These are phyloP conservation scores for Drosophila orena DNA, from an alignment of 1,140 invertebrate genomes.

Conservation along the genomic window DNA sequence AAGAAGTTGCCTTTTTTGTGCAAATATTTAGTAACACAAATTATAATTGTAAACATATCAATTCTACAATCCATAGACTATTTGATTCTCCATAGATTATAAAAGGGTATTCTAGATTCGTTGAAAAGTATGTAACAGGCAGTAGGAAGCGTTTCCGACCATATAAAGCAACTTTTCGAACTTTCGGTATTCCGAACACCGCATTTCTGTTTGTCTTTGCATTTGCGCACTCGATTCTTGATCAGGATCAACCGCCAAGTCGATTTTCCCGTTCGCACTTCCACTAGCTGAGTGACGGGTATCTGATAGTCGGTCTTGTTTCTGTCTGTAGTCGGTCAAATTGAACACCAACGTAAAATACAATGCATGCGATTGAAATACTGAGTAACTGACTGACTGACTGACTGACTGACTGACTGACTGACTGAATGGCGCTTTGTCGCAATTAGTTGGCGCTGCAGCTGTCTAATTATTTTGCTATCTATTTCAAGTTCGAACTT, in stretches of 20 bases:
- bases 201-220: slow-evolving; percentile 23
- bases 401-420: slow-evolving; percentile 13
- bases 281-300: no score
- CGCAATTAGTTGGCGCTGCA: slow-evolving; percentile 38
- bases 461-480: slow-evolving; percentile 64
- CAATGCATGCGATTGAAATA: slow-evolving; percentile 37
- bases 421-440: slow-evolving; percentile 25
- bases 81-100: no score
- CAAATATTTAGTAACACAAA: no score
- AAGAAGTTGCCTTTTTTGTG: no score
- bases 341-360: not conserved
- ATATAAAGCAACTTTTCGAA: slow-evolving; percentile 13
- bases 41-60: no score
- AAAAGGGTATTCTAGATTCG: no score
- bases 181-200: slow-evolving; percentile 17
- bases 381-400: slow-evolving; percentile 10
- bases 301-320: no score
- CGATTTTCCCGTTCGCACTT: no score
- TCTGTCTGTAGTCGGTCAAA: not conserved
- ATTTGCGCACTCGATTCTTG: slow-evolving; percentile 27
- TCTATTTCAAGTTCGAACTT: slow-evolving; percentile 43
- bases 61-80: no score
- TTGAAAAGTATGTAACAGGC: no score
- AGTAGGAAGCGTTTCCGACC: no score
- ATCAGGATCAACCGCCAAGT: no score